phyloP scores from a whole-genome alignment of 2,888 invertebrate species.

The Linyphia triangularis region DNA sequence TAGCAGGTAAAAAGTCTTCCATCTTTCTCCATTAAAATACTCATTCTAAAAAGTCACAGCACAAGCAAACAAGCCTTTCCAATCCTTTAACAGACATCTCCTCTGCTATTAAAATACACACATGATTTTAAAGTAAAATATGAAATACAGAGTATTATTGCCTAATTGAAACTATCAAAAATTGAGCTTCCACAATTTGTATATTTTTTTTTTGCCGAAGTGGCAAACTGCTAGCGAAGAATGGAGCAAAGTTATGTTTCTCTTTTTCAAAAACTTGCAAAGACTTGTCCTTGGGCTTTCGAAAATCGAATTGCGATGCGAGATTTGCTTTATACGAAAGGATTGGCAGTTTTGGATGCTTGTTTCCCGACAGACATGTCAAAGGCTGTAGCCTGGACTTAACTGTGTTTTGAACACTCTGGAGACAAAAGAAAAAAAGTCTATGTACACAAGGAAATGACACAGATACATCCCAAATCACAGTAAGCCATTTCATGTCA shows the following conservation, averaged over 20 bases:
- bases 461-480: conserved; percentile 70
- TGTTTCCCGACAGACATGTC: conserved; percentile 30
- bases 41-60: conserved; percentile 20
- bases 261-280: no score
- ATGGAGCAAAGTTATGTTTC: no score
- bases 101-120: background rate
- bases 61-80: conserved; percentile 45
- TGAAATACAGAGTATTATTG: background rate
- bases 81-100: conserved; percentile 22
- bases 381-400: conserved; percentile 27
- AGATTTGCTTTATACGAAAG: conserved; percentile 7
- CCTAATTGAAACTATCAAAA: background rate
- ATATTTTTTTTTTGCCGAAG: no score
- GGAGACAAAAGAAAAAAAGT: conserved; percentile 47
- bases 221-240: no score
- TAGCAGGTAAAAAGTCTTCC: conserved; percentile 22
- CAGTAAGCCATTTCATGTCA: conserved; percentile 72
- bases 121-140: background rate
- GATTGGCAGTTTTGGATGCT: conserved; percentile 64
- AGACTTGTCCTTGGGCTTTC: no score
- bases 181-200: background rate
- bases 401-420: conserved; percentile 37
- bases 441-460: conserved; percentile 71
- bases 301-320: no score
- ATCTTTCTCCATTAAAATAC: conserved; percentile 1